Conservation (phyloP, 1,140 invertebrate genomes). For the Cecropterus lyciades region DNA sequence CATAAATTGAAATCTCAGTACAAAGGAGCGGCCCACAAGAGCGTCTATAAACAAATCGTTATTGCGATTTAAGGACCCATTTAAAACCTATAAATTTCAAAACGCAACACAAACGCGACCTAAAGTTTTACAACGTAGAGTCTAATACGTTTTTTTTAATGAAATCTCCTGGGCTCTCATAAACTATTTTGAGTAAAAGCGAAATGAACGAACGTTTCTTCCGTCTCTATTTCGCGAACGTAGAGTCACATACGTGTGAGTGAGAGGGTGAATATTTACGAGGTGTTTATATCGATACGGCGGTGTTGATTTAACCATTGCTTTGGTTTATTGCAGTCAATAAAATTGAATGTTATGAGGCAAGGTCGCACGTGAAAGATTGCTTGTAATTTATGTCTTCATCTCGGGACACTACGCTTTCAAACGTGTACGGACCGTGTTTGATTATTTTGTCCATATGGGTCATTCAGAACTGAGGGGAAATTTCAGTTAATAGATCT, state of each 20-base stretch:
- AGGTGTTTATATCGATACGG: conserved; percentile 80
- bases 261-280: conserved; percentile 70
- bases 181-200: conserved; percentile 78
- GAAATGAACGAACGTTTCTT: conserved; percentile 60
- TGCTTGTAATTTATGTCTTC: conserved; percentile 75
- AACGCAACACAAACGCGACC: conserved; percentile 43
- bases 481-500: not conserved
- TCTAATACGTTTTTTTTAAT: conserved; percentile 40
- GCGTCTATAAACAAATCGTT: conserved; percentile 84
- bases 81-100: conserved; percentile 80
- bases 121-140: conserved; percentile 40
- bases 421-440: conserved; percentile 25
- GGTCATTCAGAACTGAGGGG: not conserved
- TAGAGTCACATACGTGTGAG: conserved; percentile 45
- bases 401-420: conserved; percentile 53
- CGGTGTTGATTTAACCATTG: conserved; percentile 82
- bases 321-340: conserved; percentile 82
- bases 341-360: conserved; percentile 82
- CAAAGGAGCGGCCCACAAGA: conserved; percentile 61
- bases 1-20: conserved; percentile 65
- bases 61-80: conserved; percentile 84
- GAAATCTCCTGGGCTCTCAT: conserved; percentile 58
- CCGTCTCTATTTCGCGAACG: conserved; percentile 49
- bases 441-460: not conserved
- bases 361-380: conserved; percentile 79